Conservation (phyloP, 2,888 invertebrate species). For the Drosophila mimetica region DNA sequence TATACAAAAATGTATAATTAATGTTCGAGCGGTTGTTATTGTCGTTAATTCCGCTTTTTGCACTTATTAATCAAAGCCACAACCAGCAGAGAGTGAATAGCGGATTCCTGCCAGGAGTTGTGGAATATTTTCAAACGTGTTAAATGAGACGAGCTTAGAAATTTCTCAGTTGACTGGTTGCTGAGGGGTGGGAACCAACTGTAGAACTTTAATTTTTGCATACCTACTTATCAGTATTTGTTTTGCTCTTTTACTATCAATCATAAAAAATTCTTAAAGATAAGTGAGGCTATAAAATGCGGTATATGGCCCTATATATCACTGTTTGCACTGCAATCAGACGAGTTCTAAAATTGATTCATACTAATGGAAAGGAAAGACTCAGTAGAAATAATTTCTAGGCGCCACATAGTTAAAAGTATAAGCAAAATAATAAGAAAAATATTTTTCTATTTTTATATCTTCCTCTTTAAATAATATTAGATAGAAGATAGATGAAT, state of each 20-base stretch:
- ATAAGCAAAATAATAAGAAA: too few species aligned
- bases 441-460: too few species aligned
- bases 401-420: neutral
- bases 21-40: constrained; percentile 18
- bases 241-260: constrained; percentile 7
- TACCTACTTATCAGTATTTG: neutral
- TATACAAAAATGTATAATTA: constrained; percentile 52
- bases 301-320: neutral
- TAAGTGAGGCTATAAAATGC: neutral
- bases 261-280: constrained; percentile 1
- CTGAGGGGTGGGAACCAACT: neutral
- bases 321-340: neutral
- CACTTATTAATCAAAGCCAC: constrained; percentile 27
- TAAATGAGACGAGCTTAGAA: constrained; percentile 46
- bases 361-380: neutral
- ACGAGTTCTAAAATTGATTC: neutral
- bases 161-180: constrained; percentile 8
- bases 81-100: constrained; percentile 8
- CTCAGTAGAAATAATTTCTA: neutral
- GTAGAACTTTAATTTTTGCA: neutral
- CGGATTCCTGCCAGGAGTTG: constrained; percentile 34
- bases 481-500: too few species aligned
- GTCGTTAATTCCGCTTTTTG: constrained; percentile 6
- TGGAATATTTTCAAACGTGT: constrained; percentile 36
- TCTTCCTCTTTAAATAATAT: too few species aligned